Percentiles rank a stretch among this genome's conserved stretches.
Conservation (phyloP, 2,888 invertebrate species). For the Oasisia sp. region DNA sequence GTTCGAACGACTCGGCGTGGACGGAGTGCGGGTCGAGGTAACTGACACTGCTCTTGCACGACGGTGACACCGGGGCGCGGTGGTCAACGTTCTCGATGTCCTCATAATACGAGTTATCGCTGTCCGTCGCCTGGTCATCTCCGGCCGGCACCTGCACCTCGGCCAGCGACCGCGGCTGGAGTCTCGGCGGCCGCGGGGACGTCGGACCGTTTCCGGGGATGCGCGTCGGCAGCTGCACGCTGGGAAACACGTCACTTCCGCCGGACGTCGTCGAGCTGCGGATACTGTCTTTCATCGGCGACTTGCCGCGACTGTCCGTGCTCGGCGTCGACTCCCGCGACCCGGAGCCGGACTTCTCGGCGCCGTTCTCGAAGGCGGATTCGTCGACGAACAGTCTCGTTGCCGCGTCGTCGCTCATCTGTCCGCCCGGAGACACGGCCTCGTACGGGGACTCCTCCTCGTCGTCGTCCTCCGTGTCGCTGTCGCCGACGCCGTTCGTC, state of each 20-base stretch:
- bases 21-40: slow-evolving; percentile 43
- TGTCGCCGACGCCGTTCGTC: neutral
- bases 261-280: slow-evolving; percentile 23
- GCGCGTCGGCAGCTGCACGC: slow-evolving; percentile 25
- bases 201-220: neutral
- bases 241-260: slow-evolving; percentile 19
- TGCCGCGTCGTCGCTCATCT: neutral
- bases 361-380: neutral
- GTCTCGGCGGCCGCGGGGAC: neutral
- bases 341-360: neutral
- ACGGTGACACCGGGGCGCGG: slow-evolving; percentile 20
- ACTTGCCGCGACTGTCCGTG: neutral
- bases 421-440: neutral
- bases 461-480: neutral
- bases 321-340: neutral
- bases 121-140: slow-evolving; percentile 30
- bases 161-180: neutral
- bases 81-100: slow-evolving; percentile 42
- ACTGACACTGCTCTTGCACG: slow-evolving; percentile 24
- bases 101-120: slow-evolving; percentile 45
- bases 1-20: slow-evolving; percentile 30
- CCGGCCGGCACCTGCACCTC: slow-evolving; percentile 31
- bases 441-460: neutral
- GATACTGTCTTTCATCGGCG: slow-evolving; percentile 19
- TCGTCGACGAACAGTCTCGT: neutral